Conservation (phyloP, 2,888 invertebrate genomes). For the Hirtodrosophila histrioides region DNA sequence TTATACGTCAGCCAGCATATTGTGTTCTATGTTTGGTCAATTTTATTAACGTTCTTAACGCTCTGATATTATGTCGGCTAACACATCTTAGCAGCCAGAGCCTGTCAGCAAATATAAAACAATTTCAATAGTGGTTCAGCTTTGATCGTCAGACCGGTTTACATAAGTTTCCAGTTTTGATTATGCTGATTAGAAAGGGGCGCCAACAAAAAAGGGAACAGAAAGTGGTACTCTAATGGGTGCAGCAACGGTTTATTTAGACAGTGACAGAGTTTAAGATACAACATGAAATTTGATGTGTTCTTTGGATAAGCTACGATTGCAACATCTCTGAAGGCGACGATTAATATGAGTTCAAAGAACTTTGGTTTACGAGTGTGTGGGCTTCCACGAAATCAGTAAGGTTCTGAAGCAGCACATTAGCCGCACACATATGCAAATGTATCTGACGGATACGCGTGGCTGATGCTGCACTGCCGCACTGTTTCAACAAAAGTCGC, state of each 20-base stretch:
- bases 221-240: constrained; percentile 30
- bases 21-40: too few species aligned
- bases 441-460: constrained; percentile 75
- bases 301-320: constrained; percentile 10
- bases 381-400: constrained; percentile 5
- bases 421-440: constrained; percentile 58
- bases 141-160: constrained; percentile 45
- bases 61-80: neutral
- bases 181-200: constrained; percentile 22
- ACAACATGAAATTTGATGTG: constrained; percentile 8
- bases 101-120: constrained; percentile 1
- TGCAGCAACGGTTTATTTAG: constrained; percentile 29
- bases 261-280: constrained; percentile 12
- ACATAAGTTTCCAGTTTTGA: constrained; percentile 22
- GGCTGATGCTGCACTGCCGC: constrained; percentile 48
- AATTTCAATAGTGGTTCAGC: constrained; percentile 2
- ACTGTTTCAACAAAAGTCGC: constrained; percentile 34
- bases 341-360: constrained; percentile 64
- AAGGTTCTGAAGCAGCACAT: neutral
- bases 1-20: too few species aligned
- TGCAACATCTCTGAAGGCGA: constrained; percentile 26
- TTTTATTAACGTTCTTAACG: too few species aligned
- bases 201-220: neutral
- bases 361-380: constrained; percentile 43
- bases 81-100: constrained; percentile 24